Evolutionary conservation across 2,113 vertebrate species (phyloP).

Genomic region (Pseudorectes ferrugineus): DNA sequence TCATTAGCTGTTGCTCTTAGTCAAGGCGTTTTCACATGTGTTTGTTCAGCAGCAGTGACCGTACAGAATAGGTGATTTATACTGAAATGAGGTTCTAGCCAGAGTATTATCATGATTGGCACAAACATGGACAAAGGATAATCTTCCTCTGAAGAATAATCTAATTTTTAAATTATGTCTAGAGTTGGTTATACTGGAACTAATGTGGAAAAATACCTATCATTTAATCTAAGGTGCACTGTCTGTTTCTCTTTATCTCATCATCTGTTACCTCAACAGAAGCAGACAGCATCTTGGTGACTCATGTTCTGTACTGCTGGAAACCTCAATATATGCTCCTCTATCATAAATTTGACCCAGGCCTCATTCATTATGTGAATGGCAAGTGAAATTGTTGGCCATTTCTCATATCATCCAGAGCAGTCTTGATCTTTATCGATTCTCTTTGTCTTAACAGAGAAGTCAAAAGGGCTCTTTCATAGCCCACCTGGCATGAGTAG

Average conservation of each 20-base stretch:
- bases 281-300: conserved; percentile 19
- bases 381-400: conserved; percentile 31
- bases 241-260: conserved; percentile 27
- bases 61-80: not conserved
- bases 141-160: conserved; percentile 22
- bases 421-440: not conserved
- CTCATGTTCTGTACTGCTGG: conserved; percentile 18
- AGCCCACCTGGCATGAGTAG: not conserved
- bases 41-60: not conserved
- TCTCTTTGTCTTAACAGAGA: not conserved
- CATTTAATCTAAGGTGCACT: conserved; percentile 5
- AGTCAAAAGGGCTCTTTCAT: not conserved
- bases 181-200: not conserved
- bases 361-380: conserved; percentile 35
- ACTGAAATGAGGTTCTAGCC: not conserved
- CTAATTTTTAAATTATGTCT: conserved; percentile 25
- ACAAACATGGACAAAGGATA: not conserved
- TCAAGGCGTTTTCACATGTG: not conserved
- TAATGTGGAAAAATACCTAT: conserved; percentile 29
- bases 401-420: conserved; percentile 26
- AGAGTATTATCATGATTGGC: not conserved
- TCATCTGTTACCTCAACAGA: conserved; percentile 42
- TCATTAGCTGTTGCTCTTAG: not conserved
- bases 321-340: not conserved
- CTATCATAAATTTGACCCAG: not conserved